Conservation (phyloP, 2,888 invertebrate genomes). For the Chrysina gloriosa region DNA sequence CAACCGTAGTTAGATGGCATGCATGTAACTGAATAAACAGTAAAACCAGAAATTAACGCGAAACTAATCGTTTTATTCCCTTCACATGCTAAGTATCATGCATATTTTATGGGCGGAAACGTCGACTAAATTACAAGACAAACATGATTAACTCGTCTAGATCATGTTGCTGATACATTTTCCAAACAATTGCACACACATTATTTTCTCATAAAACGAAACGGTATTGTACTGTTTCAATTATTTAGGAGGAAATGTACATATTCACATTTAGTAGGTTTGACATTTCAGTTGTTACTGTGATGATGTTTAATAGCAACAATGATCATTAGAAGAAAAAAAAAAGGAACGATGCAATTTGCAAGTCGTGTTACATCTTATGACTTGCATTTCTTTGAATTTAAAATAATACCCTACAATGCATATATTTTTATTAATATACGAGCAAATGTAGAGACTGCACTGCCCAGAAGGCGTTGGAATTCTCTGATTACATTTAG, state of each 20-base stretch:
- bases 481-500: too few relatives aligned
- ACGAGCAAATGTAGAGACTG: too few relatives aligned
- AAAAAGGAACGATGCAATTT: too few relatives aligned
- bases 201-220: slow-evolving; percentile 31
- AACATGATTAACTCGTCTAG: slow-evolving; percentile 33
- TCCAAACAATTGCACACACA: slow-evolving; percentile 26
- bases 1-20: slow-evolving; percentile 25
- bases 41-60: slow-evolving; percentile 35
- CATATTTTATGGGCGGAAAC: slow-evolving; percentile 35
- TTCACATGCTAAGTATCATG: slow-evolving; percentile 30
- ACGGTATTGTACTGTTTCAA: background rate
- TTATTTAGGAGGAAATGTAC: background rate
- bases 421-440: too few relatives aligned
- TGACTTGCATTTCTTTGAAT: too few relatives aligned
- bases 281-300: too few relatives aligned
- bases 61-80: slow-evolving; percentile 36
- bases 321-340: too few relatives aligned
- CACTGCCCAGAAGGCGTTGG: too few relatives aligned
- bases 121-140: slow-evolving; percentile 34
- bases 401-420: too few relatives aligned
- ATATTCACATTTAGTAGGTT: background rate
- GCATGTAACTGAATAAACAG: slow-evolving; percentile 32
- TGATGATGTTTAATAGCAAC: too few relatives aligned
- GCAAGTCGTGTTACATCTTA: too few relatives aligned
- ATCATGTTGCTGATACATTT: slow-evolving; percentile 22